phyloP scores from a whole-genome alignment of 2,113 vertebrate genomes.

The Phoxinus phoxinus region DNA sequence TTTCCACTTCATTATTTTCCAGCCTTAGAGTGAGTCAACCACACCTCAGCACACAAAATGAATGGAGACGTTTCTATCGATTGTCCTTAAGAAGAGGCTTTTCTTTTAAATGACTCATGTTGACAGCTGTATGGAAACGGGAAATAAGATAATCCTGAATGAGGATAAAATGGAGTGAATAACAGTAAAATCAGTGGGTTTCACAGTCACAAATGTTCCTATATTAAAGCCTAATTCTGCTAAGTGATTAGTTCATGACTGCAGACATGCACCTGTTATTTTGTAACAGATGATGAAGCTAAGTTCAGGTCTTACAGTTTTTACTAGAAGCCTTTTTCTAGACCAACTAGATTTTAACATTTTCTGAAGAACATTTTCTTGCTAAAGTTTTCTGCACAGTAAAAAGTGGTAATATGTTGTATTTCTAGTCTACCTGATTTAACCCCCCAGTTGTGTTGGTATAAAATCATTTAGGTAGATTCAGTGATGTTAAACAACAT shows the following conservation, averaged over 20 bases:
- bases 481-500: not conserved
- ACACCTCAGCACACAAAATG: slow-evolving; percentile 5
- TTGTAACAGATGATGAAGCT: not conserved
- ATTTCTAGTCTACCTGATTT: not conserved
- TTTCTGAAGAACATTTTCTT: not conserved
- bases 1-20: slow-evolving; percentile 40
- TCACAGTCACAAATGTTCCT: not conserved
- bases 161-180: not conserved
- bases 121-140: not conserved
- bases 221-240: not conserved
- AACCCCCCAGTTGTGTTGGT: not conserved
- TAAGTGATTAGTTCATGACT: not conserved
- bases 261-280: not conserved
- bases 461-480: not conserved
- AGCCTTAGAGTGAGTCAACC: slow-evolving; percentile 45
- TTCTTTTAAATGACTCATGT: slow-evolving; percentile 28
- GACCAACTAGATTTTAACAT: not conserved
- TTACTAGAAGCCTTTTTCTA: not conserved
- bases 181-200: not conserved
- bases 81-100: slow-evolving; percentile 1
- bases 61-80: slow-evolving; percentile 35
- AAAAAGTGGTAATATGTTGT: not conserved
- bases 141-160: slow-evolving; percentile 12
- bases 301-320: not conserved
- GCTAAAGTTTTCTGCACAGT: not conserved